Evolutionary conservation across 2,888 invertebrate species (phyloP), one percentile per base, ranked within the genome.

Genomic region (Hermaeophaga mercurialis): DNA sequence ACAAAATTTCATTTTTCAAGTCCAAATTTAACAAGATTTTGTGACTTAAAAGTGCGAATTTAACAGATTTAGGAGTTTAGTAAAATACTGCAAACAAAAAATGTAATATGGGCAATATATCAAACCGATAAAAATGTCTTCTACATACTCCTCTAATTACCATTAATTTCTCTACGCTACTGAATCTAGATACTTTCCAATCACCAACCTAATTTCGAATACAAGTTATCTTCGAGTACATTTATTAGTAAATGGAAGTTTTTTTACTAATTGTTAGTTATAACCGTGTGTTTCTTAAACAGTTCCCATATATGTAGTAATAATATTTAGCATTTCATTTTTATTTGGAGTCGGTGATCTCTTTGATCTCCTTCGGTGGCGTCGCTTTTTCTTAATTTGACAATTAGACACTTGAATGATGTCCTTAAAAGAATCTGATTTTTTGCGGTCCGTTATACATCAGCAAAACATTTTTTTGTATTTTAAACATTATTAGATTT

Each of bases 181-280:
- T 39, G 39, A 8, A 7, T 31, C n/a, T n/a, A 45, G 19, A 26
- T 26, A 52, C 52, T 52, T 52, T 52, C 52, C 43, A 52, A 52
- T 52, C 43, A 52, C 52, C 52, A 52, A 52, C 52, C 52, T 36
- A 52, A 52, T 52, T 52, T 52, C 22, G 43, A 52, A 50, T 52
- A 44, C 52, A 44, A 52, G 52, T 19, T 52, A 43, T 43, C 33
- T 52, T 52, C 33, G 43, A 52, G 22, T 41, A 52, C 28, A 22
- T 41, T 50, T 50, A 50, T 50, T 50, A 50, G 52, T 24, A 34
- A 52, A 52, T 43, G 18, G 24, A 43, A 34, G 41, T 43, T 52
- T 52, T 52, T 52, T 52, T 24, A 6, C 43, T 24, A 43, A 43
- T 43, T 43, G 43, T 43, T 43, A 43, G 43, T 43, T 43, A 22